Base-by-base conservation (phyloP, 2,797 vertebrate species). In the Perodicticus potto region DNA sequence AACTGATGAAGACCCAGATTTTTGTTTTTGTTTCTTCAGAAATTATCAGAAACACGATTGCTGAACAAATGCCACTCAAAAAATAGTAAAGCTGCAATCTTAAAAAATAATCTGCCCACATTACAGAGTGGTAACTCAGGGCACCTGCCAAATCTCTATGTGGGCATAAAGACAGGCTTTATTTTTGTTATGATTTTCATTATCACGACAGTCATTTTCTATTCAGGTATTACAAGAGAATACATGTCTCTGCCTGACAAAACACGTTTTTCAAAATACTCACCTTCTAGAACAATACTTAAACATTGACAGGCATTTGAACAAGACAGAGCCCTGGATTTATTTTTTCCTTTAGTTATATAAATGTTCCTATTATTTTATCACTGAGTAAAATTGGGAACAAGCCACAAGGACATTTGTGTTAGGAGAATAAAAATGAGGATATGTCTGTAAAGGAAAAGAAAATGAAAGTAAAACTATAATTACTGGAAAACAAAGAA, bases 291-390 rank as follows among this genome's bases (percentile, higher is more conserved):
- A 96, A 98, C 84, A 97, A 94, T 96, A 97, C 97, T 97, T 98
- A 98, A 98, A 97, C 97, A 97, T 89, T 95, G 97, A 97, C 96
- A 98, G 96, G 96, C 96, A 96, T 98, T 98, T 98, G 93, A 70
- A 97, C 90, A 96, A 97, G 97, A 97, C 96, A 96, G 97, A 97
- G 97, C 82, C 95, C 94, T 95, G 91, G 96, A 97, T 98, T 97
- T 98, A 98, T 98, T 98, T 98, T 93, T 96, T 96, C 97, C 97
- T 96, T 97, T 29, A 96, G 95, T 98, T 98, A 97, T 93, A 96
- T 97, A 98, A 98, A 98, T 94, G 92, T 86, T 97, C 94, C 94
- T 97, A 89, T 95, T 95, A 91, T 98, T 97, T 98, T 92, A 95
- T 98, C 93, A 98, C 97, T 97, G 91, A 97, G 96, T 91, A 95